Percentiles rank a stretch among this genome's conserved stretches.
phyloP scores from a whole-genome alignment of 64 coral and sea anemone species.

The Montipora cactus region DNA sequence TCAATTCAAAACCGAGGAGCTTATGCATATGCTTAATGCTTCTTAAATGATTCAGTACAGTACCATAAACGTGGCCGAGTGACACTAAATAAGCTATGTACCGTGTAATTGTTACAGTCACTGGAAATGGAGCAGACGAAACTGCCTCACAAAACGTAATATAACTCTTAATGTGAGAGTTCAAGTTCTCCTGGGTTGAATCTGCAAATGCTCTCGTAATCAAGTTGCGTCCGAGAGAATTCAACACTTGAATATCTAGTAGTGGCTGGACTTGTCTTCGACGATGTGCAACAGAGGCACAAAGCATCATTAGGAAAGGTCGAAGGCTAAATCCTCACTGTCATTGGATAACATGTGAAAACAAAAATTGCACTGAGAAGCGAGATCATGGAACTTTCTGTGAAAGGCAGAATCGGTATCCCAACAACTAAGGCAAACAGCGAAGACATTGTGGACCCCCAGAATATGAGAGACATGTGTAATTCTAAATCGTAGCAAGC shows the following conservation, averaged over 20 bases:
- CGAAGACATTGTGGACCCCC: slow-evolving; percentile 30
- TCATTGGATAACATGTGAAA: slow-evolving; percentile 13
- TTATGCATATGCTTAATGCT: too few species aligned
- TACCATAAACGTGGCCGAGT: too few species aligned
- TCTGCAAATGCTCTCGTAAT: neutral
- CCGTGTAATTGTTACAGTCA: neutral
- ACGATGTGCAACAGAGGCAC: neutral
- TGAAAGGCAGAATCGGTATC: neutral
- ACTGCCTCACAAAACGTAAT: neutral
- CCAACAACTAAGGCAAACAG: slow-evolving; percentile 57
- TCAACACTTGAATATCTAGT: neutral
- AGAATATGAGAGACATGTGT: slow-evolving; percentile 26
- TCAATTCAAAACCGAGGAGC: too few species aligned
- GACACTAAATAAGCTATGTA: too few species aligned
- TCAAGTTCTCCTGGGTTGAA: neutral
- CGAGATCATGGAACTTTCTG: slow-evolving; percentile 15
- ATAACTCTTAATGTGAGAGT: neutral
- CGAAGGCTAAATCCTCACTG: slow-evolving; percentile 7
- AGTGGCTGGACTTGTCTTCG: neutral
- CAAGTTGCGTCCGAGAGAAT: neutral
- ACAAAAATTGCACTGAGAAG: neutral
- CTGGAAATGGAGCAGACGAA: neutral
- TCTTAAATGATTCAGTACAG: too few species aligned
- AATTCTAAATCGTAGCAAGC: slow-evolving; percentile 48
- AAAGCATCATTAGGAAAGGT: neutral